phyloP scores from a whole-genome alignment of 2,888 invertebrate species.

The Chloroclystis v-ata region DNA sequence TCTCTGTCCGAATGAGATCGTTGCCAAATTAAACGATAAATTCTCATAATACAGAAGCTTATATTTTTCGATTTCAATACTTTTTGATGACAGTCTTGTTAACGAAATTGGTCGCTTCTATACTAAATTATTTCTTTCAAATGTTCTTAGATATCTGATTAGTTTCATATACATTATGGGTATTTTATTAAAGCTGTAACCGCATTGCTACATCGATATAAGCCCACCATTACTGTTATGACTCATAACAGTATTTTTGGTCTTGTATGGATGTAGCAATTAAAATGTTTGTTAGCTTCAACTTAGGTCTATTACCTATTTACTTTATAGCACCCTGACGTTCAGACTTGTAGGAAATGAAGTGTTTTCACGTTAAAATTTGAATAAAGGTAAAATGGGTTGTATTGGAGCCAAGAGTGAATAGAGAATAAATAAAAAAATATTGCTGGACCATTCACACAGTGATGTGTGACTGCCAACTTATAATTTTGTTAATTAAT shows the following conservation, averaged over 20 bases:
- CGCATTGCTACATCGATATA: too few relatives aligned
- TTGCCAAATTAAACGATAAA: constrained; percentile 55
- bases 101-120: neutral
- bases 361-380: too few relatives aligned
- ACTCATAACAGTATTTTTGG: constrained; percentile 1
- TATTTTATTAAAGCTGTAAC: too few relatives aligned
- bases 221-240: too few relatives aligned
- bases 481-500: too few relatives aligned
- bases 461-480: too few relatives aligned
- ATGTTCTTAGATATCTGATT: constrained; percentile 10
- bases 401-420: too few relatives aligned
- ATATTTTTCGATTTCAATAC: constrained; percentile 45
- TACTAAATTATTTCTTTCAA: neutral
- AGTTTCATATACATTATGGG: too few relatives aligned
- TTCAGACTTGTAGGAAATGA: too few relatives aligned
- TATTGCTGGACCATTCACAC: too few relatives aligned
- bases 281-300: constrained; percentile 37
- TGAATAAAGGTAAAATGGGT: too few relatives aligned
- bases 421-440: too few relatives aligned
- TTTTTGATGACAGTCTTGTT: constrained; percentile 11
- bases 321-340: neutral
- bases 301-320: constrained; percentile 13
- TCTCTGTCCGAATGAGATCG: constrained; percentile 39
- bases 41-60: constrained; percentile 31
- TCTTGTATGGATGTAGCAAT: constrained; percentile 9